phyloP scores from a whole-genome alignment of 2,888 invertebrate genomes.

The Stenchaetothrips biformis region DNA sequence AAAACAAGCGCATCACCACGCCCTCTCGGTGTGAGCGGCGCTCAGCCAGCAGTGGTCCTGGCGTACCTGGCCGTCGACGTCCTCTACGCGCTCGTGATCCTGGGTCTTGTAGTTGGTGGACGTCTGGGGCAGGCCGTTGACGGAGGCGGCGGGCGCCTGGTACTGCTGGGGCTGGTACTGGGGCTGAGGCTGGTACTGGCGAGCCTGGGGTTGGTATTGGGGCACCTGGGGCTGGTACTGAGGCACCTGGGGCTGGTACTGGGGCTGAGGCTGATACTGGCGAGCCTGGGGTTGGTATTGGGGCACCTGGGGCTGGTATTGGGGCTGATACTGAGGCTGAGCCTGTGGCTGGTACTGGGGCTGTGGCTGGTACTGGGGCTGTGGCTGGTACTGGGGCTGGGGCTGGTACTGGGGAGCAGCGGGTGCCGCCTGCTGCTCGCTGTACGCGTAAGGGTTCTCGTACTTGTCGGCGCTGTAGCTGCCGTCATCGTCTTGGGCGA shows the following conservation, averaged over 20 bases:
- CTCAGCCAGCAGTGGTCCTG: too few relatives aligned
- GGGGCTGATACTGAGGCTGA: slow-evolving; percentile 30
- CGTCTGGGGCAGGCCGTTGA: slow-evolving; percentile 4
- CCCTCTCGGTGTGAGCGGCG: too few relatives aligned
- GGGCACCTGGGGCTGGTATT: slow-evolving; percentile 29
- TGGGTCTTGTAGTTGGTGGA: slow-evolving; percentile 32
- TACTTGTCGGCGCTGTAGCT: slow-evolving; percentile 38
- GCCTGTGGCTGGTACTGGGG: slow-evolving; percentile 30
- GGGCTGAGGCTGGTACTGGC: slow-evolving; percentile 29
- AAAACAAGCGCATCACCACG: too few relatives aligned
- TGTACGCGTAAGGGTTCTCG: slow-evolving; percentile 36
- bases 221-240: slow-evolving; percentile 33
- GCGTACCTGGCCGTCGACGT: slow-evolving; percentile 31
- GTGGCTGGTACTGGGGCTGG: slow-evolving; percentile 32
- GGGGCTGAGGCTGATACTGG: slow-evolving; percentile 30
- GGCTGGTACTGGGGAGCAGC: slow-evolving; percentile 31
- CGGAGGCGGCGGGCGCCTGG: background rate
- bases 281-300: slow-evolving; percentile 34
- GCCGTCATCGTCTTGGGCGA: slow-evolving; percentile 37
- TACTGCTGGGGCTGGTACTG: slow-evolving; percentile 11
- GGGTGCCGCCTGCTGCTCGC: slow-evolving; percentile 29
- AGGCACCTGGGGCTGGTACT: slow-evolving; percentile 31
- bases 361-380: slow-evolving; percentile 32
- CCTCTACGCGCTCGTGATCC: slow-evolving; percentile 35
- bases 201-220: slow-evolving; percentile 33